Evolutionary conservation across 2,797 vertebrate genomes (phyloP).

Genomic region (Eupleurogrammus muticus): DNA sequence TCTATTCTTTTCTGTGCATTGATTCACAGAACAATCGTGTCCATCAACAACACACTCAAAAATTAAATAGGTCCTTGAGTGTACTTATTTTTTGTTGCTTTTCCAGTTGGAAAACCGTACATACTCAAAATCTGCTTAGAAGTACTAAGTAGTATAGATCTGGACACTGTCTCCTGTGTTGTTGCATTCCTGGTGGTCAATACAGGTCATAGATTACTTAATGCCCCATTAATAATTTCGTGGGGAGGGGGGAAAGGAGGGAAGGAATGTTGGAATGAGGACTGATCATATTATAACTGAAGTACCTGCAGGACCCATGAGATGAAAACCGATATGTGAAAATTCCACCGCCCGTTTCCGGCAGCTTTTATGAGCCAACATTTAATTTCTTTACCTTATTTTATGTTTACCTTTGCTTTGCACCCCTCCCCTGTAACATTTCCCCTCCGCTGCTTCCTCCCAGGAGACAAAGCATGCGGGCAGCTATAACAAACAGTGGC

Average conservation of each 20-base stretch:
- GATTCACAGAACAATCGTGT: background rate
- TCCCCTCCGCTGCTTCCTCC: slow-evolving; percentile 55
- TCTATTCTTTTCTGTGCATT: background rate
- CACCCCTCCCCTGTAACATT: slow-evolving; percentile 42
- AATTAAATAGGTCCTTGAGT: background rate
- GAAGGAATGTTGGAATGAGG: slow-evolving; percentile 16
- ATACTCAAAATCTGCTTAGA: slow-evolving; percentile 8
- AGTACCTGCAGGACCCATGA: slow-evolving; percentile 31
- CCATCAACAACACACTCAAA: background rate
- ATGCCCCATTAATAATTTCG: slow-evolving; percentile 34
- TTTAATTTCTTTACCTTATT: slow-evolving; percentile 66
- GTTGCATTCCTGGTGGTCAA: slow-evolving; percentile 30
- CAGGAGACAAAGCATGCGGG: slow-evolving; percentile 74
- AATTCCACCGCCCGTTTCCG: slow-evolving; percentile 36
- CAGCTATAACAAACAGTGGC: slow-evolving; percentile 77
- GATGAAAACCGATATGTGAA: slow-evolving; percentile 49
- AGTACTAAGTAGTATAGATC: background rate
- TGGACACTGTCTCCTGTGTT: slow-evolving; percentile 4
- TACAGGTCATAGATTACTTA: slow-evolving; percentile 38
- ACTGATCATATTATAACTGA: slow-evolving; percentile 31
- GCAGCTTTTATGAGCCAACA: slow-evolving; percentile 54
- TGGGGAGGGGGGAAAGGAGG: background rate
- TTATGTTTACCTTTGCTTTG: slow-evolving; percentile 66
- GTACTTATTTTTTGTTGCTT: background rate
- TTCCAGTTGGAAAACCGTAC: background rate